Percentiles rank a stretch among this genome's conserved stretches.
Evolutionary conservation across 2,888 invertebrate species (phyloP).

Genomic region (Epinotia ramella): DNA sequence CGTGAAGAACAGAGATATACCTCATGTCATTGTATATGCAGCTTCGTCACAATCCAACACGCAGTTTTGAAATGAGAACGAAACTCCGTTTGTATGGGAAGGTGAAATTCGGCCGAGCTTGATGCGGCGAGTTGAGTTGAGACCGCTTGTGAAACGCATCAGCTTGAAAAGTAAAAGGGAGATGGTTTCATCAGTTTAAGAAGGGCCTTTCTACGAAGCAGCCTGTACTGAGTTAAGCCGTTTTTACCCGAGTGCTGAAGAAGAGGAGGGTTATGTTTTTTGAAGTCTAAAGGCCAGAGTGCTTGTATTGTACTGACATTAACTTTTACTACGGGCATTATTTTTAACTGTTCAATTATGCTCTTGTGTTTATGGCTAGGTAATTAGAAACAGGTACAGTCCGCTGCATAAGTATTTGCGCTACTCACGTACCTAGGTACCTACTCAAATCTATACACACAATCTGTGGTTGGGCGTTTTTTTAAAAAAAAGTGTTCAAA

Average conservation of each 20-base stretch:
- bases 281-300: not conserved
- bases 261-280: no score
- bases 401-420: not conserved
- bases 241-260: not conserved
- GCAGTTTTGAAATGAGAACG: no score
- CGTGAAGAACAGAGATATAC: no score
- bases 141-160: not conserved
- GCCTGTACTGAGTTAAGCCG: not conserved
- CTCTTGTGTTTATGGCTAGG: not conserved
- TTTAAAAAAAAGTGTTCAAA: no score
- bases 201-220: not conserved
- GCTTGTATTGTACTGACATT: slow-evolving; percentile 1
- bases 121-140: not conserved
- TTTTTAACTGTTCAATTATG: slow-evolving; percentile 9
- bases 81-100: no score
- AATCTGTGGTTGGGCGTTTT: no score
- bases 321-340: slow-evolving; percentile 21
- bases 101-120: no score
- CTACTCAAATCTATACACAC: no score
- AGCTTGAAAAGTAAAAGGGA: slow-evolving; percentile 24
- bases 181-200: not conserved
- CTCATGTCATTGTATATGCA: no score
- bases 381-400: slow-evolving; percentile 3
- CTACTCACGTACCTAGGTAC: no score
- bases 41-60: no score